Conservation (phyloP, 2,113 vertebrate species). For the Tachysurus fulvidraco region DNA sequence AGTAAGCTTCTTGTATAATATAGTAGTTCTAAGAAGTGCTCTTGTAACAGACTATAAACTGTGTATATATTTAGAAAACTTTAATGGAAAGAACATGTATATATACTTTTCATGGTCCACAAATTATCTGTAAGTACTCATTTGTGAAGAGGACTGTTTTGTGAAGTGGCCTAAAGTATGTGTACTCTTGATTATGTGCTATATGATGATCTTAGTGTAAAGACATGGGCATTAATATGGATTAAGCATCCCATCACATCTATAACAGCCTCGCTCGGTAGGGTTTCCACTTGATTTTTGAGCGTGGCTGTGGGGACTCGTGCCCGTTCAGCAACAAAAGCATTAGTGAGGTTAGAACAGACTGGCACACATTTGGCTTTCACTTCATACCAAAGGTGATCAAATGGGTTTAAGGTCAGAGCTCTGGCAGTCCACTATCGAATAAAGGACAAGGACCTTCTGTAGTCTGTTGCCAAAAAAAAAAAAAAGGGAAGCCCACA, state of each 20-base stretch:
- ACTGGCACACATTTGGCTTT: background rate
- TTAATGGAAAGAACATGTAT: too few relatives aligned
- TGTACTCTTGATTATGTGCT: background rate
- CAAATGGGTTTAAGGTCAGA: background rate
- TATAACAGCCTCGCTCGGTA: background rate
- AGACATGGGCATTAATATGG: background rate
- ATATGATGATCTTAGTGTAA: background rate
- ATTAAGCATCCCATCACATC: background rate
- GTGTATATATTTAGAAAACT: too few relatives aligned
- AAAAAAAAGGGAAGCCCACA: background rate
- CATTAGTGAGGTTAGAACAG: background rate
- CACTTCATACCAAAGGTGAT: background rate
- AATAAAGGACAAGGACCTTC: background rate
- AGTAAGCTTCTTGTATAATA: background rate
- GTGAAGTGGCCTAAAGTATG: background rate
- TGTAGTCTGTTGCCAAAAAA: background rate
- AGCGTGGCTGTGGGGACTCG: background rate
- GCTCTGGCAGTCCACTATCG: background rate
- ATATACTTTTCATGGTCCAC: background rate
- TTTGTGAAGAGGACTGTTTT: background rate
- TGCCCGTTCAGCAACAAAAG: background rate
- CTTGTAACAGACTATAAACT: background rate
- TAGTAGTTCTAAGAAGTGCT: background rate
- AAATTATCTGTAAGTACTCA: background rate
- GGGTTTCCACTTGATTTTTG: background rate